Evolutionary conservation across 1,140 invertebrate species (phyloP).

Genomic region (Tigriopus japonicus): DNA sequence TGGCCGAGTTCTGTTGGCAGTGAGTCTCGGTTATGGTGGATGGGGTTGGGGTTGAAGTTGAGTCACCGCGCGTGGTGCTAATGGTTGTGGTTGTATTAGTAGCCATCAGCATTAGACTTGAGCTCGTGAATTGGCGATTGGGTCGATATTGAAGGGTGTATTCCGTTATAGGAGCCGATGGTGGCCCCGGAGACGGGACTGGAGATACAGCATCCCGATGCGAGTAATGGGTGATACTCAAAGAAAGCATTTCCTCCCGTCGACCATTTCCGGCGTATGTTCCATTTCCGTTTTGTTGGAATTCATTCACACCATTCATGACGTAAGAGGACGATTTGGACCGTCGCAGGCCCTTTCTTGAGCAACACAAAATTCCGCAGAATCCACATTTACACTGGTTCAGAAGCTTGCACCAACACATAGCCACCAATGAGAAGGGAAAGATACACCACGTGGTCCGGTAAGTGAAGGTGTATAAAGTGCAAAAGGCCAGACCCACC

Average conservation of each 20-base stretch:
- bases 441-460: constrained; percentile 9
- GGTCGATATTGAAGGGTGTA: not conserved
- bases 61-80: not conserved
- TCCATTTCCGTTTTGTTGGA: too few species aligned
- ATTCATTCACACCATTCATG: too few species aligned
- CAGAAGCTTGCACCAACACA: constrained; percentile 1
- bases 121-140: too few species aligned
- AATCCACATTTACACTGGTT: not conserved
- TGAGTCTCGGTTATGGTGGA: not conserved
- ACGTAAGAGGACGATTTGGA: too few species aligned
- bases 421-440: constrained; percentile 2
- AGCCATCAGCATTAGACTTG: too few species aligned
- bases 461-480: constrained; percentile 9
- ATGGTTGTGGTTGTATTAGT: not conserved
- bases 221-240: not conserved
- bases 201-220: not conserved
- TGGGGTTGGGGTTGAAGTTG: not conserved
- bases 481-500: constrained; percentile 4
- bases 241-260: not conserved
- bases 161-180: not conserved
- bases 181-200: not conserved
- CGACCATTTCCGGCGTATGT: too few species aligned
- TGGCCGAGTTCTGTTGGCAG: not conserved
- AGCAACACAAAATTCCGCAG: not conserved
- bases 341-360: not conserved